These are phyloP conservation scores for Thomomys bottae DNA, from an alignment of 2,113 vertebrate genomes.

Conservation along the genomic window DNA sequence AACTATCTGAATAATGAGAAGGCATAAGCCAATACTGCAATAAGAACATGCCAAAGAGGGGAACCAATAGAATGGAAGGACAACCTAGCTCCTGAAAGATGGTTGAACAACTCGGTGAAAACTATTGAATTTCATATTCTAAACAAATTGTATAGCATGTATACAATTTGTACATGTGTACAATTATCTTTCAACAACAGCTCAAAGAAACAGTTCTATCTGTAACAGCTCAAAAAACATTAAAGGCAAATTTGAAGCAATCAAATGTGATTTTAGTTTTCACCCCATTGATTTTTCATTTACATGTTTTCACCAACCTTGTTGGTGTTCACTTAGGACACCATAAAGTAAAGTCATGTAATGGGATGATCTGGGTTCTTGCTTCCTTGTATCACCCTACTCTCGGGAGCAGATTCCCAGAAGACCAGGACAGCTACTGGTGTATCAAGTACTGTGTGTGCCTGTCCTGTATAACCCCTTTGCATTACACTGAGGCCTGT, in stretches of 20 bases:
- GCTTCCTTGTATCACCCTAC: accelerated
- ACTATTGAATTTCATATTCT: background rate
- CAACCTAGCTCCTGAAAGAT: background rate
- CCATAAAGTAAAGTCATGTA: background rate
- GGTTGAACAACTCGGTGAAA: background rate
- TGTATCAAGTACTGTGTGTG: too few relatives aligned
- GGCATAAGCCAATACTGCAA: background rate
- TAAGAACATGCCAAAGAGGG: background rate
- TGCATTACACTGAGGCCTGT: background rate
- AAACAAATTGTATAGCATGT: background rate
- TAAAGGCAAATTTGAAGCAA: background rate
- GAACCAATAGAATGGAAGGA: background rate
- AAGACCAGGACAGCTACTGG: background rate
- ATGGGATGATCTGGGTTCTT: background rate
- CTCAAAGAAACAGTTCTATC: too few relatives aligned
- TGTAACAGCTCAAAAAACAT: too few relatives aligned
- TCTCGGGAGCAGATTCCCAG: too few relatives aligned
- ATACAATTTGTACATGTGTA: too few relatives aligned
- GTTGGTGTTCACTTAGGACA: background rate
- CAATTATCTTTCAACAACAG: background rate
- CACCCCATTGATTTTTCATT: background rate
- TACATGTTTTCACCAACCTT: background rate
- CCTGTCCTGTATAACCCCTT: background rate
- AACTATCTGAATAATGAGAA: background rate
- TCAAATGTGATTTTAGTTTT: too few relatives aligned